Percentiles rank a stretch among this genome's conserved stretches.
These are phyloP conservation scores for Ladona fulva DNA, from an alignment of 1,140 invertebrate genomes.

Conservation along the genomic window DNA sequence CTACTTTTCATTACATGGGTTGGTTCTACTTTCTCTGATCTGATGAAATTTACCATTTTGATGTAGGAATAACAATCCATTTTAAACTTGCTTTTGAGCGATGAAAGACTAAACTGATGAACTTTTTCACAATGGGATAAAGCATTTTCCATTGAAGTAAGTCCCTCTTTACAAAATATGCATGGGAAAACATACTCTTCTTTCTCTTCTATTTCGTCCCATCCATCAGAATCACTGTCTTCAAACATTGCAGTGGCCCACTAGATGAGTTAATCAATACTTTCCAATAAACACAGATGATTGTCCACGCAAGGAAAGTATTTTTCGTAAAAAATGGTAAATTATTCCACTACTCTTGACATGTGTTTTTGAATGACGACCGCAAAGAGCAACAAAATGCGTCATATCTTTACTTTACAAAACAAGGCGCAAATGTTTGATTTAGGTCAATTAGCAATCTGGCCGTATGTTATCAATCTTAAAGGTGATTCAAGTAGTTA, in stretches of 20 bases:
- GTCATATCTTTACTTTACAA: too few relatives aligned
- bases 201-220: slow-evolving; percentile 40
- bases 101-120: slow-evolving; percentile 62
- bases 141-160: slow-evolving; percentile 34
- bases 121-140: slow-evolving; percentile 40
- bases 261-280: too few relatives aligned
- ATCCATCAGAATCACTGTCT: slow-evolving; percentile 38
- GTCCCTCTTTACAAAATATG: slow-evolving; percentile 45
- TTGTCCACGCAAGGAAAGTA: too few relatives aligned
- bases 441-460: too few relatives aligned
- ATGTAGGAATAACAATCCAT: slow-evolving; percentile 81
- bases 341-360: too few relatives aligned
- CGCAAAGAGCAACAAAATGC: too few relatives aligned
- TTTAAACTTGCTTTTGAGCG: slow-evolving; percentile 55
- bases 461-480: too few relatives aligned
- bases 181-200: slow-evolving; percentile 34
- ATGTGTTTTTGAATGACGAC: too few relatives aligned
- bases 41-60: slow-evolving; percentile 80
- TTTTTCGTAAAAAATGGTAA: too few relatives aligned
- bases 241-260: slow-evolving; percentile 21
- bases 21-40: slow-evolving; percentile 48
- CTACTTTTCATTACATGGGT: slow-evolving; percentile 44
- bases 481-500: too few relatives aligned
- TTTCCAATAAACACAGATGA: too few relatives aligned
- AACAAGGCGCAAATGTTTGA: too few relatives aligned